Percentiles rank a stretch among this genome's conserved stretches.
Conservation (phyloP, 2,113 vertebrate species). For the Picathartes gymnocephalus region DNA sequence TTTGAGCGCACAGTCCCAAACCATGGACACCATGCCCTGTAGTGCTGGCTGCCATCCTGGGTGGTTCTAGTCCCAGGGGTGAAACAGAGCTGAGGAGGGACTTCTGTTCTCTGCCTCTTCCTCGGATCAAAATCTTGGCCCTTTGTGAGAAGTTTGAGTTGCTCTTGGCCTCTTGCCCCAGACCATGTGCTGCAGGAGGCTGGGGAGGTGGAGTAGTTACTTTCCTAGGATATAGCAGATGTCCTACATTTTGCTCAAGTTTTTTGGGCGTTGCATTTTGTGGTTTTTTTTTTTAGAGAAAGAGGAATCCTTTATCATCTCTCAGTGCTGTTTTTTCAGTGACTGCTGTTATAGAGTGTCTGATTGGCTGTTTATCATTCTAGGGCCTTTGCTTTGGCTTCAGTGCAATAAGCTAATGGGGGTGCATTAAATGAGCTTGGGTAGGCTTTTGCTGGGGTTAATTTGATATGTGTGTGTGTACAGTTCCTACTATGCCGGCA, state of each 20-base stretch:
- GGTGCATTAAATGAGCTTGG: neutral
- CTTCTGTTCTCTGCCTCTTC: neutral
- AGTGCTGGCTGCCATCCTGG: neutral
- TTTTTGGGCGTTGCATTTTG: neutral
- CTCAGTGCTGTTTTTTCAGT: neutral
- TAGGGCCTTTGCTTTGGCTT: neutral
- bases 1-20: neutral
- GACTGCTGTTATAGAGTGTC: neutral
- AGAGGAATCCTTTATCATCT: neutral
- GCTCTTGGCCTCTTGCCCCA: neutral
- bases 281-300: neutral
- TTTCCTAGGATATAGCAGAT: neutral
- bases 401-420: neutral
- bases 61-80: neutral
- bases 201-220: neutral
- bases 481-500: neutral
- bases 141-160: neutral
- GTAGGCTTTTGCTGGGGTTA: neutral
- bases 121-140: neutral
- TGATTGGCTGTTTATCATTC: neutral
- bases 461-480: neutral
- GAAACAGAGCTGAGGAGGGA: neutral
- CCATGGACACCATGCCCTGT: neutral
- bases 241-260: neutral
- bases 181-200: neutral